Conservation (phyloP, 2,797 vertebrate genomes). For the Scyliorhinus canicula region DNA sequence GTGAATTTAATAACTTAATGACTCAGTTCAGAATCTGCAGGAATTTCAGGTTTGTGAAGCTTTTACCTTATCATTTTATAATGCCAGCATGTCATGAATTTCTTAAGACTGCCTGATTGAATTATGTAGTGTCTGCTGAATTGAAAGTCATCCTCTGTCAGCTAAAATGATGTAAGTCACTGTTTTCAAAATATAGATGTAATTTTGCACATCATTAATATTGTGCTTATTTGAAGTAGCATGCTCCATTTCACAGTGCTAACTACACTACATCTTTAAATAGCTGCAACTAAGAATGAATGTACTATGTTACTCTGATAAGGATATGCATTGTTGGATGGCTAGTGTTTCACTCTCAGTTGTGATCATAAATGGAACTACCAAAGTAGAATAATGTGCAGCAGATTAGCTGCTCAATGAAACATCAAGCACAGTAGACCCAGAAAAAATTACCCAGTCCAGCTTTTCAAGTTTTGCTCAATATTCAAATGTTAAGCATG, state of each 20-base stretch:
- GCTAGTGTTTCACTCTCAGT: neutral
- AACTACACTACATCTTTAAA: neutral
- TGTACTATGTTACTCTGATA: neutral
- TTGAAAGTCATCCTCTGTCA: neutral
- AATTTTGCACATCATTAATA: neutral
- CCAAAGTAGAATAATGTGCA: neutral
- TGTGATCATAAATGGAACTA: neutral
- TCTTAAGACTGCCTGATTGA: neutral
- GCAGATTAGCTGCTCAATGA: neutral
- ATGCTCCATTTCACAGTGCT: neutral
- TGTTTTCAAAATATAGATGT: slow-evolving; percentile 2
- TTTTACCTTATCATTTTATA: neutral
- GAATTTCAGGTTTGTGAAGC: neutral
- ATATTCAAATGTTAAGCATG: neutral
- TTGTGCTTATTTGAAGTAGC: neutral
- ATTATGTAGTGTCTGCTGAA: neutral
- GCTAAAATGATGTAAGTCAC: neutral
- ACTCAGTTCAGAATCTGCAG: neutral
- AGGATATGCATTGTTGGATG: neutral
- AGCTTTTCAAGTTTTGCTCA: neutral
- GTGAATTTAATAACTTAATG: neutral
- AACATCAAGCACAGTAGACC: neutral
- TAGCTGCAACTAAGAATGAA: neutral
- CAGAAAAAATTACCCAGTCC: neutral
- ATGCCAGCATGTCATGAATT: neutral